A percentile compares a stretch with the other conserved stretches of the same genome.
Conservation (phyloP, 2,888 invertebrate species). For the Platypus cylindrus region DNA sequence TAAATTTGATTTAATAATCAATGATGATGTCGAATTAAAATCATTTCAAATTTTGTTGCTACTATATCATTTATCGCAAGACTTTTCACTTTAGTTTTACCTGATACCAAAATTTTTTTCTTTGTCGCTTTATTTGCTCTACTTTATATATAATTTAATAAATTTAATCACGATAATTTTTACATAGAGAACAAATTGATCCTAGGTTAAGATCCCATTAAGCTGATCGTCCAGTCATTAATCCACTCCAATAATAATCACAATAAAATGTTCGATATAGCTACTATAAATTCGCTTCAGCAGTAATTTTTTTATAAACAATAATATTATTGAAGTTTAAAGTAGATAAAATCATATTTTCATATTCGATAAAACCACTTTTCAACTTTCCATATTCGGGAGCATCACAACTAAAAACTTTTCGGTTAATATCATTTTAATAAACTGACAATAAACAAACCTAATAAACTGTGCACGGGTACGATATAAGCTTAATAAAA, state of each 20-base stretch:
- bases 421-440: conserved; percentile 13
- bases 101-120: too few relatives aligned
- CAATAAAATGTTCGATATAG: too few relatives aligned
- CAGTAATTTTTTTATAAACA: too few relatives aligned
- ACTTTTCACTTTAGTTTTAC: too few relatives aligned
- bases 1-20: conserved; percentile 14
- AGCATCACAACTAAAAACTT: conserved; percentile 8
- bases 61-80: conserved; percentile 12
- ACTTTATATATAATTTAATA: too few relatives aligned
- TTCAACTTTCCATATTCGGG: conserved; percentile 7
- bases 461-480: conserved; percentile 9
- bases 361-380: conserved; percentile 12
- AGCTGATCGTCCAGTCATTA: too few relatives aligned
- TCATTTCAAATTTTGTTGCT: conserved; percentile 13
- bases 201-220: too few relatives aligned
- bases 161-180: too few relatives aligned
- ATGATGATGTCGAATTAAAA: conserved; percentile 16
- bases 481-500: conserved; percentile 12
- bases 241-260: too few relatives aligned
- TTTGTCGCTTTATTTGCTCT: too few relatives aligned
- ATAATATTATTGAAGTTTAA: conserved; percentile 11
- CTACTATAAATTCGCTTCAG: too few relatives aligned
- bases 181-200: too few relatives aligned
- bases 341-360: conserved; percentile 13
- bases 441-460: conserved; percentile 13